Conservation (phyloP, 1,140 invertebrate genomes). For the Cyclargus thomasi region DNA sequence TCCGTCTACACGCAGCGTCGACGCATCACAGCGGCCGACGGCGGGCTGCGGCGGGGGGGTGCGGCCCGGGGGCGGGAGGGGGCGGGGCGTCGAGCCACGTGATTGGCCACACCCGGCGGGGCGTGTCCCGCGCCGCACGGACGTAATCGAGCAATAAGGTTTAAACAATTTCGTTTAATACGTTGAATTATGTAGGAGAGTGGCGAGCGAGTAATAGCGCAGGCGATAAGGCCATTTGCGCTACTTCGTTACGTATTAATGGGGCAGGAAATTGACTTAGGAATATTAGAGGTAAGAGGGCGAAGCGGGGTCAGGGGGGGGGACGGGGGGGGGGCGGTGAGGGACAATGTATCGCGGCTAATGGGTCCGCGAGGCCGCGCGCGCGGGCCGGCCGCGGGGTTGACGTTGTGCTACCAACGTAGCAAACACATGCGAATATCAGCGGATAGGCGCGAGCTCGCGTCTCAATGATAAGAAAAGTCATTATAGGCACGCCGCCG, state of each 20-base stretch:
- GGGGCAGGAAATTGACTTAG: constrained; percentile 75
- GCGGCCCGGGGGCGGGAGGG: constrained; percentile 43
- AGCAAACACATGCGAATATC: too few relatives aligned
- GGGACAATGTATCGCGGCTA: constrained; percentile 15
- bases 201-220: constrained; percentile 72
- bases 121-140: constrained; percentile 64
- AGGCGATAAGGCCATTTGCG: constrained; percentile 75
- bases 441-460: too few relatives aligned
- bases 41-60: constrained; percentile 44
- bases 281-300: constrained; percentile 71
- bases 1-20: constrained; percentile 41
- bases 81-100: constrained; percentile 35
- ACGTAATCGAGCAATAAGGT: constrained; percentile 75
- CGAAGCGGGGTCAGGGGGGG: constrained; percentile 66
- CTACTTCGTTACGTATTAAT: constrained; percentile 75
- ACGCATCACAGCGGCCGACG: constrained; percentile 36
- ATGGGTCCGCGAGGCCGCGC: constrained; percentile 15
- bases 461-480: too few relatives aligned
- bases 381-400: not conserved
- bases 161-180: constrained; percentile 76
- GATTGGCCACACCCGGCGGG: constrained; percentile 61
- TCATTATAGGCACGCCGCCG: too few relatives aligned
- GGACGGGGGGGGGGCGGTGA: constrained; percentile 62
- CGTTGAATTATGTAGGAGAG: constrained; percentile 75
- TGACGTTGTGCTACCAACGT: too few relatives aligned